Base-by-base conservation (phyloP, 2,113 vertebrate genomes). In the Otis tarda region DNA sequence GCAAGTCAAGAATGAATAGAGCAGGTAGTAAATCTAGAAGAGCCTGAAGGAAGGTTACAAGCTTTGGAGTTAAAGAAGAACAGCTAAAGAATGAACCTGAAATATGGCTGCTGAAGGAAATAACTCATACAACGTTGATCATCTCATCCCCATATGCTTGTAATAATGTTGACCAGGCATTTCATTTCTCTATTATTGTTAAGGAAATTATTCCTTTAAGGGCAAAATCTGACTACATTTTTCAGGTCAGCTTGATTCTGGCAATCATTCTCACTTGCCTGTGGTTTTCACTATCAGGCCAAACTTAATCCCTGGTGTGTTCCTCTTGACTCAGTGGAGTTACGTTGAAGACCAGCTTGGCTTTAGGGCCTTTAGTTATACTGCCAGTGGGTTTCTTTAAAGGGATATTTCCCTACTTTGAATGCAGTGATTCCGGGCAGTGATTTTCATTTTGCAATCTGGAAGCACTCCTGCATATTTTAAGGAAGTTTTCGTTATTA, bases 241-340 rank as follows among this genome's bases (percentile, higher is more conserved):
- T 96, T 74, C 83, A 91, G 92, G 87, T 93, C 96, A 93, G 17
- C 47, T 92, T 92, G 87, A 85, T 94, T 92, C 95, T 91, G 94
- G 81, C 74, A 93, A 96, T 94, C 83, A 77, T 83, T 79, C 63
- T 95, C 45, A 89, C 84, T 96, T 94, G 83, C 81, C 59, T 94
- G 83, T 82, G 83, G 83, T 96, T 97, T 96, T 95, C 24, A 2
- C 47, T 89, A 31, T 87, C 52, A 67, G 83, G 95, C 91, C 93
- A 93, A 77, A 85, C 63, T 70, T 89, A 89, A 83, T 93, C 94
- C 74, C 81, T 67, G n/a, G 69, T 89, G 91, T 87, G 94, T 93
- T 94, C 59, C 50, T 87, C 57, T 95, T 90, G 90, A 93, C 70
- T 96, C 31, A 3, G 37, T 89, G 91, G 77, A 93, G 81, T 89